Base-by-base conservation (phyloP, 1,140 invertebrate genomes). In the Cataglyphis hispanica region DNA sequence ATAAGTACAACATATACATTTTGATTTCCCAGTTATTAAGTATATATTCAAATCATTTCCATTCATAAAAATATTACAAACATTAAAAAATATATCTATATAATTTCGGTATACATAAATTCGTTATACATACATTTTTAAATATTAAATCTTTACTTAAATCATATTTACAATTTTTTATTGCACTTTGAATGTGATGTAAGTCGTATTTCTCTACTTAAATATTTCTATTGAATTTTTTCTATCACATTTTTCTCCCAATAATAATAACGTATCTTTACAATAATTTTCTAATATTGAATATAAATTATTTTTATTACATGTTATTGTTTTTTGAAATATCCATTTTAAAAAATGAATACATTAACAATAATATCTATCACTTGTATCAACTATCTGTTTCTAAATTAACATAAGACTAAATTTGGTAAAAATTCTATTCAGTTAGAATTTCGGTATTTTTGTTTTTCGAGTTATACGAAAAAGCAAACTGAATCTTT, bases 151-250 rank as follows among this genome's bases (percentile, higher is more conserved):
- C 19, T 66, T 22, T 70, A 69, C n/a, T 50, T 40, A 77, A 43
- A 85, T 69, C 56, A 58, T 60, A 63, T 84, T 67, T 61, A 56
- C 34, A 46, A 87, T 87, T 50, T 50, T 83, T 85, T 58, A 27
- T 53, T 86, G 46, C 58, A 85, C 50, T 87, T 84, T n/a, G 7
- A 37, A 34, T 46, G n/a, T 46, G n/a, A 77, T 64, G 25, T 56
- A 16, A 5, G 50, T 46, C 5, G n/a, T n/a, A 76, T 46, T 66
- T 75, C 7, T 60, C 10, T 63, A 64, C 16, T 22, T 46, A 27
- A 50, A 10, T 64, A 50, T 64, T 19, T 19, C 5, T 16, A 40
- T 74, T 60, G 2, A 43, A 40, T 31, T 60, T 75, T 84, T 16
- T 67, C 46, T 13, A 56, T 50, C 58, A 19, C 19, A 74, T 81